Conservation (phyloP, 2,113 vertebrate genomes). For the Bettongia penicillata region DNA sequence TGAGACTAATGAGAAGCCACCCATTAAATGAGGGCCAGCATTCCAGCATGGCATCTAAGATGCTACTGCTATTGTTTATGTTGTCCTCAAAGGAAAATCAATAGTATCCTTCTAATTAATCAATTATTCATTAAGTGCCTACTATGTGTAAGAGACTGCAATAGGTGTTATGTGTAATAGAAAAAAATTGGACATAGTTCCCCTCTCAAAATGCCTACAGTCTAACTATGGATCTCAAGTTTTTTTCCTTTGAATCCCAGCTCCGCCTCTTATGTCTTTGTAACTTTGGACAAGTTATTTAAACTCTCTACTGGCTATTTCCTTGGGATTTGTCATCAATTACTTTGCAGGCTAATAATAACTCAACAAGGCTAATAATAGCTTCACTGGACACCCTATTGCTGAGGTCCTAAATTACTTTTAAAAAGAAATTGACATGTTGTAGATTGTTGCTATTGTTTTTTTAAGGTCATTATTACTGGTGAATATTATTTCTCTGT, state of each 20-base stretch:
- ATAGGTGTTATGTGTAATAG: neutral
- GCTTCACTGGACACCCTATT: neutral
- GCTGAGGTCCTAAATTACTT: too few species aligned
- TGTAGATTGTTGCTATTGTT: neutral
- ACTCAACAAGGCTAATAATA: neutral
- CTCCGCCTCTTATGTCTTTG: neutral
- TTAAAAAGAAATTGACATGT: too few species aligned
- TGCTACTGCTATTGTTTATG: neutral
- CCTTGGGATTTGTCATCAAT: neutral
- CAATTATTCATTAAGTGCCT: neutral
- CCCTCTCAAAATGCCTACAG: neutral
- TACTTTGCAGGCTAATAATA: neutral
- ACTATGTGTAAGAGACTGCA: neutral
- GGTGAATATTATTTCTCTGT: neutral
- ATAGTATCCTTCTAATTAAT: neutral
- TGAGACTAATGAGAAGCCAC: conserved; percentile 4
- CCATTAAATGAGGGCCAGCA: conserved; percentile 19
- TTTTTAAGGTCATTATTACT: neutral
- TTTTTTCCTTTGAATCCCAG: neutral
- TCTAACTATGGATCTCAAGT: neutral
- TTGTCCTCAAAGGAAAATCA: neutral
- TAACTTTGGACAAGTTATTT: neutral
- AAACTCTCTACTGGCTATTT: neutral
- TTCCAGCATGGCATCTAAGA: neutral
- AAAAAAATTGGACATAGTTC: neutral